Base-by-base conservation (phyloP, 2,113 vertebrate genomes). In the Calyptomena viridis region DNA sequence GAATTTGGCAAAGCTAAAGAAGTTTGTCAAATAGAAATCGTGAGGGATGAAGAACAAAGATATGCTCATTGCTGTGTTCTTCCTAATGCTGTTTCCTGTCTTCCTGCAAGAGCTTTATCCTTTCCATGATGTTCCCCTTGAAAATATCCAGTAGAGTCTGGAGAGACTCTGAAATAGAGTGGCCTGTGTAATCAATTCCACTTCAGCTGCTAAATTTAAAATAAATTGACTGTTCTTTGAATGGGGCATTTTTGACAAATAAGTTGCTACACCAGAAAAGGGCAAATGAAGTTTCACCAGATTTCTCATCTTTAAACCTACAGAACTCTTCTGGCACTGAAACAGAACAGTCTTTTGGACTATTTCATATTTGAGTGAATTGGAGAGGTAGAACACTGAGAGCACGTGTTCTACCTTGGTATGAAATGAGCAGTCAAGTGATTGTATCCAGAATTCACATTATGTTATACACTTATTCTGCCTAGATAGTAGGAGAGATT, bases 1-100 rank as follows among this genome's bases (percentile, higher is more conserved):
- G 49, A 82, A 91, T 91, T 94, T 93, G 93, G 89, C 84, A 85
- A 87, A 91, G 44, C 80, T 56, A 24, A 64, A 62, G 44, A 92
- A 35, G 31, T 40, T 91, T 81, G 40, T 95, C 69, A 72, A 22
- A 59, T 33, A 76, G 35, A 74, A 92, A 31, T 59, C 1, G 1
- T 40, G 56, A 86, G 53, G 69, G 42, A 62, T 88, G 37, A 94
- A 50, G 46, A 84, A 23, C 35, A 75, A 58, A 73, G 67, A 55
- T 76, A 22, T 8, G 84, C 6, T 58, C 59, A 56, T 59, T 63
- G 59, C 52, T 74, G 5, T 84, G 33, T 49, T 91, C 69, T 62
- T 87, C 74, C 66, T 89, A 14, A 31, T 69, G 37, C 42, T 59
- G 39, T 47, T 94, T 93, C 33, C 83, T 80, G 52, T 74, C 80